Percentiles rank a stretch among this genome's conserved stretches.
These are phyloP conservation scores for Agriopis marginaria DNA, from an alignment of 2,888 invertebrate species.

Conservation along the genomic window DNA sequence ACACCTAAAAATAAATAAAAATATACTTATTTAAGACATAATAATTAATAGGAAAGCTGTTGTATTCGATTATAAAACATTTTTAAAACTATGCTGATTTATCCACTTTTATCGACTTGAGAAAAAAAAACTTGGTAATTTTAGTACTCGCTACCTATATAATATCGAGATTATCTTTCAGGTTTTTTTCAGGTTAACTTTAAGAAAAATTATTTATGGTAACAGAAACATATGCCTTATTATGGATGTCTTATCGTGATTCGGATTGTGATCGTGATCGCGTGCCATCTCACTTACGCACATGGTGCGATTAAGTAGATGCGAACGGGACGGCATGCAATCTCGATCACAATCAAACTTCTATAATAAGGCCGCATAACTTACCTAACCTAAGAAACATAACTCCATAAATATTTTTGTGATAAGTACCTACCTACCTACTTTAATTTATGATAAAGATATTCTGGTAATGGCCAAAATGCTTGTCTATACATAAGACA, in stretches of 20 bases:
- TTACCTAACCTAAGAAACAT: too few relatives aligned
- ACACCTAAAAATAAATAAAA: background rate
- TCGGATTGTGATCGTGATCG: too few relatives aligned
- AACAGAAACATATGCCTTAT: too few relatives aligned
- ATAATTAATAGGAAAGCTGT: background rate
- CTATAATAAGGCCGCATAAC: too few relatives aligned
- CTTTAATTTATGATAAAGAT: background rate
- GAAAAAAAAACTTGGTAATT: background rate
- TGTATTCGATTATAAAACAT: background rate
- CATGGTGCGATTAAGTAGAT: too few relatives aligned
- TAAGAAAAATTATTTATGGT: background rate
- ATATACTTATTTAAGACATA: background rate
- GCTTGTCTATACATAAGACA: slow-evolving; percentile 29
- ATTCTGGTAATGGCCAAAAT: slow-evolving; percentile 20
- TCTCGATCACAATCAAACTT: too few relatives aligned
- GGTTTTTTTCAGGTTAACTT: slow-evolving; percentile 2
- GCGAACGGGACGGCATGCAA: too few relatives aligned
- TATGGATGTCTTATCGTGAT: too few relatives aligned
- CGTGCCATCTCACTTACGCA: too few relatives aligned
- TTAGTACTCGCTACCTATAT: background rate
- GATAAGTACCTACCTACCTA: background rate
- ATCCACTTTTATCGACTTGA: background rate
- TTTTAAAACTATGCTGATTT: background rate
- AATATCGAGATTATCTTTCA: slow-evolving; percentile 6
- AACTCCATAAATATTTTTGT: too few relatives aligned